Base-by-base conservation (phyloP, 2,888 invertebrate species). In the Chrysodeixis includens region DNA sequence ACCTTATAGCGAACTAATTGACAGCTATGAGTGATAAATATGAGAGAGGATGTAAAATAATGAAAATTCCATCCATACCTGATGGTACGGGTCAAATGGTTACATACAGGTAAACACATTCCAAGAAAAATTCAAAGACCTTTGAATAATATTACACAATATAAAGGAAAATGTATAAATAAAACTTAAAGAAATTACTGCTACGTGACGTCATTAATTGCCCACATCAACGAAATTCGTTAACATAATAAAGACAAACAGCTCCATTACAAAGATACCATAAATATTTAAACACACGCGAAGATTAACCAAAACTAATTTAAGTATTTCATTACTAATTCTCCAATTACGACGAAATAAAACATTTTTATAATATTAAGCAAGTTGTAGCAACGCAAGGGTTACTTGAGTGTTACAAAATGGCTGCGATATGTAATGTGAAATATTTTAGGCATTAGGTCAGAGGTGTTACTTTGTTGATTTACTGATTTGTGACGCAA, bases 321-420 rank as follows among this genome's bases (percentile, higher is more conserved):
- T 9, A 58, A 57, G 49, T 56, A 65, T 70, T 70, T 53, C 26
- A 66, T 66, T 65, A 62, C 30, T 52, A 58, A 62, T 32, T 62
- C 53, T 32, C 18, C 32, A 57, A 32, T 54, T 62, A 52, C 57
- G 10, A 56, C n/a, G 40, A 56, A 66, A 64, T 59, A 51, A 63
- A 52, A 55, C 26, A 51, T 54, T 46, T 62, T 56, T 67, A 53
- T 62, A 62, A 62, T 30, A 63, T 66, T 62, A 67, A n/a, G 66
- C 55, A 78, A 78, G 53, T 53, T 52, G n/a, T 22, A 20, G 60
- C 73, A 73, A 74, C 22, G 73, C 78, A 61, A 74, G 70, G 74
- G 66, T 64, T 69, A 62, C 52, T 68, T 52, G 63, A 49, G 32
- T 51, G 58, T 73, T 78, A 49, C 74, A 65, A 79, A 79, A 78